phyloP scores from a whole-genome alignment of 2,797 vertebrate genomes.

The Brachymystax lenok region DNA sequence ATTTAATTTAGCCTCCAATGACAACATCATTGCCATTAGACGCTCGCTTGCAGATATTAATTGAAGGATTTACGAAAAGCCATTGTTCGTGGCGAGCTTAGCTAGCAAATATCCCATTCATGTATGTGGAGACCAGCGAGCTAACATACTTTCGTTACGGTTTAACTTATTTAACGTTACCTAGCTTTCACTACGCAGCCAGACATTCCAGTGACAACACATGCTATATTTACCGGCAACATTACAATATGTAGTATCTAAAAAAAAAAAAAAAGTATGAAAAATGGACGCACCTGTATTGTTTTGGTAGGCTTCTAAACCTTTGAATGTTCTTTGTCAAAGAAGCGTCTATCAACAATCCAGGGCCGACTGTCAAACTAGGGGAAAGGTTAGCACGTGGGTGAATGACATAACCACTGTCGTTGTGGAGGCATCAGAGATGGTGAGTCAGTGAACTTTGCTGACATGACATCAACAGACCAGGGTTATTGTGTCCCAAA shows the following conservation, averaged over 20 bases:
- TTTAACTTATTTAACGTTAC: neutral
- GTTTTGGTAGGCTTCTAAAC: neutral
- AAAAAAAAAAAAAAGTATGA: neutral
- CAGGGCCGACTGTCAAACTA: conserved; percentile 23
- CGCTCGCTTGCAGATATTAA: neutral
- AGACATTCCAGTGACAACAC: neutral
- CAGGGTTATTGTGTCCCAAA: neutral
- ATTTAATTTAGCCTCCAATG: neutral
- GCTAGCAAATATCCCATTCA: neutral
- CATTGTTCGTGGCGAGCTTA: neutral
- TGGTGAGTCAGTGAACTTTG: neutral
- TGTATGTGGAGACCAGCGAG: neutral
- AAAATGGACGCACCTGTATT: neutral
- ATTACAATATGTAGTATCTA: neutral
- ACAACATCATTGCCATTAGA: neutral
- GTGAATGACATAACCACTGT: neutral
- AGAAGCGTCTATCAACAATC: neutral
- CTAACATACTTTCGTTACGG: neutral
- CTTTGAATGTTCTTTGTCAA: neutral
- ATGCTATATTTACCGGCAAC: neutral
- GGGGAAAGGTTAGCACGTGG: conserved; percentile 41
- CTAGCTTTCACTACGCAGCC: neutral
- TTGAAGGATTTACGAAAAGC: neutral
- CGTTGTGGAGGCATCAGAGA: neutral
- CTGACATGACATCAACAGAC: neutral